Percentiles rank a stretch among this genome's conserved stretches.
Conservation (phyloP, 2,888 invertebrate genomes). For the Cantharis lateralis region DNA sequence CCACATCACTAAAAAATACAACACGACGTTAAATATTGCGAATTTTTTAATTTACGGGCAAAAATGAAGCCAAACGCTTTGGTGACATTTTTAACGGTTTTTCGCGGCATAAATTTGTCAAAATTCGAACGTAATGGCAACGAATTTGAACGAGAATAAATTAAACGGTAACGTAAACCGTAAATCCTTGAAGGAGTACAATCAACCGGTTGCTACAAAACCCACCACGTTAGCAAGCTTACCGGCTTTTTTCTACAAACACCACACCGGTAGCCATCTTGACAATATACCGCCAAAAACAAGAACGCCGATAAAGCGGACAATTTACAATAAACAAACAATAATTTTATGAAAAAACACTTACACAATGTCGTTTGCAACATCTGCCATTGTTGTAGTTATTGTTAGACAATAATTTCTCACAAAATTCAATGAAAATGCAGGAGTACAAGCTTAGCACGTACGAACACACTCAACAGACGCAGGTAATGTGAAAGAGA, state of each 20-base stretch:
- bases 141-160: not conserved
- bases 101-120: not conserved
- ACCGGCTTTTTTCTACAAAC: slow-evolving; percentile 44
- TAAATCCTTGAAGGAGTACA: not conserved
- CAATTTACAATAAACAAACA: not conserved
- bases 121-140: not conserved
- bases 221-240: slow-evolving; percentile 14
- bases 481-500: slow-evolving; percentile 54
- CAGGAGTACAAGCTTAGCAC: slow-evolving; percentile 26
- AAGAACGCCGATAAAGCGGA: slow-evolving; percentile 36
- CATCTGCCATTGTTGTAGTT: slow-evolving; percentile 66
- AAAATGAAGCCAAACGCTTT: not conserved
- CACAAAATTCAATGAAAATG: slow-evolving; percentile 7
- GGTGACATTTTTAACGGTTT: not conserved
- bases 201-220: slow-evolving; percentile 2
- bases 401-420: slow-evolving; percentile 31
- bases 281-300: slow-evolving; percentile 54
- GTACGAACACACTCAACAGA: slow-evolving; percentile 32
- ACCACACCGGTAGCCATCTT: slow-evolving; percentile 63
- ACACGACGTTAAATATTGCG: not conserved
- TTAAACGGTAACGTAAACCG: not conserved
- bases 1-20: slow-evolving; percentile 9
- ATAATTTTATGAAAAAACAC: slow-evolving; percentile 48
- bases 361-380: slow-evolving; percentile 67
- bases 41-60: not conserved